Base-by-base conservation (phyloP, 2,113 vertebrate species). In the Aptenodytes forsteri region DNA sequence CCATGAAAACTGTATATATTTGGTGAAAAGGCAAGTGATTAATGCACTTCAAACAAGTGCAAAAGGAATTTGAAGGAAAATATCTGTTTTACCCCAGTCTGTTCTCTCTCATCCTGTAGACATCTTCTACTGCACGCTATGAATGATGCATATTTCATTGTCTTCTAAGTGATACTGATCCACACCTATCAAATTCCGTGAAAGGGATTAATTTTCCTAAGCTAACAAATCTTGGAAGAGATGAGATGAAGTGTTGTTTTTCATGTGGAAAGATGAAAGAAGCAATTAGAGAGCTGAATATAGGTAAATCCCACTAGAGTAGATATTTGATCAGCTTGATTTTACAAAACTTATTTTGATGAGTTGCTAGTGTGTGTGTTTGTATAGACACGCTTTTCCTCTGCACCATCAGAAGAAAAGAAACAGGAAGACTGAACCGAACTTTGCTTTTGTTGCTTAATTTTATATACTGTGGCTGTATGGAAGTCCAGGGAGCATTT, bases 181-280 rank as follows among this genome's bases (percentile, higher is more conserved):
- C 73, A 82, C 76, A 91, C 77, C 54, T 67, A 83, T 90, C 54
- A 94, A 82, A 87, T 87, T 81, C 54, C 3, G 3, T 86, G 52
- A 83, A 95, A 71, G 69, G 42, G 38, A 93, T 97, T 97, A 79
- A 86, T 93, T 96, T 96, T 86, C 66, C 58, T 95, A 89, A 89
- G 87, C 40, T 95, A 97, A 83, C 50, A 90, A 73, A 77, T 94
- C 69, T 89, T 90, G 82, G 65, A 95, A 85, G 79, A 91, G 77
- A 77, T 64, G 78, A 96, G 50, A 72, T 66, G 40, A 95, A 92
- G 65, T 58, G 50, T 84, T 90, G 66, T 67, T 94, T 97, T 90
- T 95, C 92, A 87, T 73, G 66, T 44, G 58, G 59, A 91, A 82
- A 92, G 72, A 94, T 96, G 88, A 96, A 95, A 96, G 90, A 91